Base-by-base conservation (phyloP, 2,797 vertebrate genomes). In the Tympanoctomys barrerae region DNA sequence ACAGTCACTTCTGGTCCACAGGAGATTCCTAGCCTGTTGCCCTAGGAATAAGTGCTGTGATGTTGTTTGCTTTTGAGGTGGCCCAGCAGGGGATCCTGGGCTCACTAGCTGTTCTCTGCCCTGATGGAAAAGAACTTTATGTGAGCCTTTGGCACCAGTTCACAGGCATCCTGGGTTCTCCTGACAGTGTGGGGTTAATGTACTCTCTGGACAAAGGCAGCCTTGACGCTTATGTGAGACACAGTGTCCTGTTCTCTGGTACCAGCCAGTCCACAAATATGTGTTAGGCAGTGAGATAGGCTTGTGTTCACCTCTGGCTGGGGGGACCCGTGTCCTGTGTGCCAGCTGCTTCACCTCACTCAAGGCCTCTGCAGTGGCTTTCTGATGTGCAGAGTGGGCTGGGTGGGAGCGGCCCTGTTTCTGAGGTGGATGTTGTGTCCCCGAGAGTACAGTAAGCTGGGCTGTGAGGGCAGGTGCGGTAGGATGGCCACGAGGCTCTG, bases 381-480 rank as follows among this genome's bases (percentile, higher is more conserved):
- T 90, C 89, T 92, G 62, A 94, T 89, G 84, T 42, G n/a, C 36
- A 68, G 28, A 77, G 54, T 46, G 49, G 49, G 46, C 61, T 24
- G 21, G 57, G 36, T 85, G 39, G 24, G 57, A 87, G 19, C 33
- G 71, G 82, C 77, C 22, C 1, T 19, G 0, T 75, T 68, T 93
- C 73, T 2, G 3, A n/a, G 46, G 91, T 77, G 66, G 21, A 82
- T 83, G 2, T 90, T 57, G 57, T 24, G 31, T 79, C 28, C 31
- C 0, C 2, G 1, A 5, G 46, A 36, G 33, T 33, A 81, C 5
- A 0, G 39, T 11, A 49, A 42, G 57, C 49, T 7, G 2, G 79
- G 80, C 18, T 87, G 5, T 16, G 52, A 77, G 80, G 46, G 57
- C 68, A 83, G 54, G 21, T 52, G 26, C 36, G 79, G 62, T 80